Evolutionary conservation across 1,140 invertebrate genomes (phyloP).

Genomic region (Drosophila nikananu): DNA sequence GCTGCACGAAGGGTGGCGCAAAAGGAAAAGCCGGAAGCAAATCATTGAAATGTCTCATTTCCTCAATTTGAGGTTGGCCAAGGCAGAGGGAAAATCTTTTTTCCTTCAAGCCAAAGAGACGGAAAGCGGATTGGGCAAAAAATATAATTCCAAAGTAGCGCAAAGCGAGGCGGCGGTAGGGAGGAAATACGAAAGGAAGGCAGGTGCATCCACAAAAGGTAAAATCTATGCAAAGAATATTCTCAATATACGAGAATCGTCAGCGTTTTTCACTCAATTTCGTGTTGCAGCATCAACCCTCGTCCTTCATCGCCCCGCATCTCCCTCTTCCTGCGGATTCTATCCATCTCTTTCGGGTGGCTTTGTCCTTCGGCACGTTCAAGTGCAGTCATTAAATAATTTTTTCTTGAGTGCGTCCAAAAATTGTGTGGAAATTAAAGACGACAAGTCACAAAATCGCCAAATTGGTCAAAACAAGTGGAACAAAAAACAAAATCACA

Average conservation of each 20-base stretch:
- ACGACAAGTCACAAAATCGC: conserved; percentile 69
- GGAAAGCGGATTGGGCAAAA: conserved; percentile 38
- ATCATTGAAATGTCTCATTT: conserved; percentile 81
- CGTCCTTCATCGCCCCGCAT: neutral
- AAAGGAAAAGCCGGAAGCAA: conserved; percentile 65
- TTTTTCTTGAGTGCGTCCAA: conserved; percentile 66
- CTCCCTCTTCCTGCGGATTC: neutral
- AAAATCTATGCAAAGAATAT: conserved; percentile 44
- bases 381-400: conserved; percentile 80
- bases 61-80: conserved; percentile 64
- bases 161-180: neutral
- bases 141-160: conserved; percentile 41
- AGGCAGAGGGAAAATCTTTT: conserved; percentile 36
- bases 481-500: conserved; percentile 59
- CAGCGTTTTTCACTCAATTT: conserved; percentile 49
- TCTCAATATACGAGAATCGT: conserved; percentile 26
- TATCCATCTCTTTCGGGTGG: conserved; percentile 26
- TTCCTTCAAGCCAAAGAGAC: conserved; percentile 24
- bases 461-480: conserved; percentile 80
- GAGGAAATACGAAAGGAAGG: neutral
- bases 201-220: conserved; percentile 42
- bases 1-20: conserved; percentile 8
- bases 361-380: conserved; percentile 64
- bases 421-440: conserved; percentile 71
- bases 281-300: conserved; percentile 12